phyloP scores from a whole-genome alignment of 2,888 invertebrate species.

The Aspidapion aeneum region DNA sequence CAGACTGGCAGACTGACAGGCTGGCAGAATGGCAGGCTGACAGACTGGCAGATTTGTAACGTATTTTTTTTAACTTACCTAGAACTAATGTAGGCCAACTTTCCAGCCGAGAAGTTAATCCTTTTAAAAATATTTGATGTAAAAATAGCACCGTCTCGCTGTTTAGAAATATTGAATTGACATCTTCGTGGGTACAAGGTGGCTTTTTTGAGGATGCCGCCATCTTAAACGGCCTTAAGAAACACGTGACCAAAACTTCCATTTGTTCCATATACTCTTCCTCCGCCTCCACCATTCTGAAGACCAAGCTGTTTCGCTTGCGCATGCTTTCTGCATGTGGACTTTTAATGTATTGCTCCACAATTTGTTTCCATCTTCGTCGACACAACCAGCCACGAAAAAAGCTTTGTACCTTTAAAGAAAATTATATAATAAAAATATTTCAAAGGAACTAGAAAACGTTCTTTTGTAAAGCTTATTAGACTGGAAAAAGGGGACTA shows the following conservation, averaged over 20 bases:
- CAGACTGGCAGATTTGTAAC: no score
- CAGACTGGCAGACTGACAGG: no score
- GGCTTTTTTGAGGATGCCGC: conserved; percentile 92
- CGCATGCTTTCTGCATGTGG: conserved; percentile 94
- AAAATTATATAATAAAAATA: no score
- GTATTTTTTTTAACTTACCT: no score
- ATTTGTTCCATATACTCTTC: conserved; percentile 91
- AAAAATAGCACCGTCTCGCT: conserved; percentile 89
- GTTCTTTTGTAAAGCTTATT: no score
- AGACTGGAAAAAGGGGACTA: no score
- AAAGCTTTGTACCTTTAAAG: conserved; percentile 72
- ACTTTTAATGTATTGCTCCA: conserved; percentile 90
- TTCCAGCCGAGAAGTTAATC: conserved; percentile 85
- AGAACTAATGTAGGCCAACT: conserved; percentile 91
- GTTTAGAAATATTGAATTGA: conserved; percentile 91
- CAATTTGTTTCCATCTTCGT: conserved; percentile 90
- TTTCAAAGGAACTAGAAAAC: no score
- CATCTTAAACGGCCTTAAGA: conserved; percentile 88
- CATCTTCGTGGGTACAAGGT: conserved; percentile 89
- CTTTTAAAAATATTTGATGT: conserved; percentile 92
- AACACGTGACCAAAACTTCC: conserved; percentile 81
- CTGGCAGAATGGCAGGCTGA: no score
- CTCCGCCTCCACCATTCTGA: conserved; percentile 90
- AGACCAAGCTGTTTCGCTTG: conserved; percentile 84
- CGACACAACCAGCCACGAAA: conserved; percentile 92